A percentile compares a stretch with the other conserved stretches of the same genome.
Evolutionary conservation across 2,888 invertebrate genomes (phyloP).

Genomic region (Epistrophe grossulariae): DNA sequence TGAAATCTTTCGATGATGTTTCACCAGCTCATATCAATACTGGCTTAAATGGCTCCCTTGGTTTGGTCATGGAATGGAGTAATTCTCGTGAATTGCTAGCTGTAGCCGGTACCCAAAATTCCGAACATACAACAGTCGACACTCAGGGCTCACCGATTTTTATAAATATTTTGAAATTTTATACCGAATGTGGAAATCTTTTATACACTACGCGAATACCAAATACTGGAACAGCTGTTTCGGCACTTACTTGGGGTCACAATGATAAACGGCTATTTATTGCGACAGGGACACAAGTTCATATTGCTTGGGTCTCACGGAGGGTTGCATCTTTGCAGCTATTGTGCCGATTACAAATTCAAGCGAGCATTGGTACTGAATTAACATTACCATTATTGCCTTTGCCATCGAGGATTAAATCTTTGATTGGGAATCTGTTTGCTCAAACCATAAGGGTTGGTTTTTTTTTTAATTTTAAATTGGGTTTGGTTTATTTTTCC

Average conservation of each 20-base stretch:
- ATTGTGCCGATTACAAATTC: conserved; percentile 92
- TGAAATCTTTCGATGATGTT: conserved; percentile 96
- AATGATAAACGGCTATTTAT: conserved; percentile 97
- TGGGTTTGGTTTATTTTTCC: neutral
- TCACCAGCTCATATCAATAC: conserved; percentile 94
- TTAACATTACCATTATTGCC: conserved; percentile 91
- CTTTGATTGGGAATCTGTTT: conserved; percentile 93
- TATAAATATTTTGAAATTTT: conserved; percentile 95
- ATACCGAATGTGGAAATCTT: conserved; percentile 92
- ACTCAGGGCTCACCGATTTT: conserved; percentile 85
- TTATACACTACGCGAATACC: conserved; percentile 93
- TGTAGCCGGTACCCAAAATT: conserved; percentile 90
- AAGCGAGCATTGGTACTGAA: conserved; percentile 90
- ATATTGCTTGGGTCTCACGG: conserved; percentile 96
- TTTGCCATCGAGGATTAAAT: conserved; percentile 93
- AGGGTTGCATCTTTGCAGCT: conserved; percentile 95
- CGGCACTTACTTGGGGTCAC: conserved; percentile 99
- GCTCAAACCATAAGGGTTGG: conserved; percentile 96
- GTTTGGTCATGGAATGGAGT: conserved; percentile 97
- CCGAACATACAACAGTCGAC: conserved; percentile 79
- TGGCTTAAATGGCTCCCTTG: conserved; percentile 88
- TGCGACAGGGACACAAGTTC: conserved; percentile 95
- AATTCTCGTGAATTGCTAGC: conserved; percentile 96
- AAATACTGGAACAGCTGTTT: conserved; percentile 90
- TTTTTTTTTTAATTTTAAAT: neutral